Percentiles rank a stretch among this genome's conserved stretches.
These are phyloP conservation scores for Deroptyus accipitrinus DNA, from an alignment of 2,113 vertebrate genomes.

Conservation along the genomic window DNA sequence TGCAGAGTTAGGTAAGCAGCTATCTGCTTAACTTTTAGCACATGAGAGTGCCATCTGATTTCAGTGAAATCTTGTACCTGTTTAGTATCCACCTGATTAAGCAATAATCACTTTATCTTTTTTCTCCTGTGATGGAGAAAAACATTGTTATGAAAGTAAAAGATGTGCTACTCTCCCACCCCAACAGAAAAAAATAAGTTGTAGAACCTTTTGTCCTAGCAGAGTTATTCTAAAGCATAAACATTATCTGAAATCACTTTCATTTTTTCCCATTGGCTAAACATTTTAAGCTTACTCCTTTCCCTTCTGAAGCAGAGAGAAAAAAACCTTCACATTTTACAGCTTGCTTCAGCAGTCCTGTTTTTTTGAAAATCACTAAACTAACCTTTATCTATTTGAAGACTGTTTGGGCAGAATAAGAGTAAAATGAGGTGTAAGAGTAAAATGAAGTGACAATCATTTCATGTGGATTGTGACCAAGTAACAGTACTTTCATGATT, in stretches of 20 bases:
- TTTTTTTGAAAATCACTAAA: neutral
- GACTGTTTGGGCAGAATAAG: neutral
- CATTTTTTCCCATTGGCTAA: neutral
- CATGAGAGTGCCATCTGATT: neutral
- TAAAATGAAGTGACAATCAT: neutral
- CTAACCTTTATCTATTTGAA: neutral
- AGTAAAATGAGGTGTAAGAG: neutral
- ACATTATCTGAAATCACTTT: neutral
- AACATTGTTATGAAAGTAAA: neutral
- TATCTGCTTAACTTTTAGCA: neutral
- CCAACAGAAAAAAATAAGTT: neutral
- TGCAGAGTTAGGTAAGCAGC: neutral
- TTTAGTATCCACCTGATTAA: neutral
- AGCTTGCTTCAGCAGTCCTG: neutral
- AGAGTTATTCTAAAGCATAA: neutral
- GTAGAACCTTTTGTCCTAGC: neutral
- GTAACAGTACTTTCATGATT: neutral
- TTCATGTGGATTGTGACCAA: neutral
- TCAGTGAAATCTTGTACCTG: neutral
- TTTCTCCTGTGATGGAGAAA: neutral
- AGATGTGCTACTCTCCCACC: neutral
- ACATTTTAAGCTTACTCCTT: neutral
- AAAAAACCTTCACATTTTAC: neutral
- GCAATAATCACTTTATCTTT: neutral
- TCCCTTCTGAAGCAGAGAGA: neutral